phyloP scores from a whole-genome alignment of 2,888 invertebrate species.

The Euzophera pinguis region DNA sequence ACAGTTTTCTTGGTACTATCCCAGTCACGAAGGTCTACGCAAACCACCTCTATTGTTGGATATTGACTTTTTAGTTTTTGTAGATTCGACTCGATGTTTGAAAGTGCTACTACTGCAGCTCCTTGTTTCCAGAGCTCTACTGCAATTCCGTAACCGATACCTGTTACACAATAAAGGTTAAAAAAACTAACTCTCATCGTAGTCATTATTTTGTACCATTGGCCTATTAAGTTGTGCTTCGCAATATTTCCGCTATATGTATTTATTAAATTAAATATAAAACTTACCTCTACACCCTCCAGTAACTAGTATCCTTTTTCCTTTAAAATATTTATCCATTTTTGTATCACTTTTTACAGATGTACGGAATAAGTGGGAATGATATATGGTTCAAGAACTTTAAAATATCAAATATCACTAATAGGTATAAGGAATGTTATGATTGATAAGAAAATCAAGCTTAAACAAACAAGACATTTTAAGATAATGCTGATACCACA shows the following conservation, averaged over 20 bases:
- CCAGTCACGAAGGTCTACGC: constrained; percentile 88
- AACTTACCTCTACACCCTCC: constrained; percentile 90
- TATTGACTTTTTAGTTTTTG: constrained; percentile 79
- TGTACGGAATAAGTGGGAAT: background rate
- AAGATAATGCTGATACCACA: background rate
- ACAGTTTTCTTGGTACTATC: constrained; percentile 78
- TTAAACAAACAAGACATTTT: background rate
- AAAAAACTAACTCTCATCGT: background rate
- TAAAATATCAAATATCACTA: background rate
- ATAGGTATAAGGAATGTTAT: background rate
- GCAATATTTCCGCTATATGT: too few species aligned
- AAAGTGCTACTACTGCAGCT: constrained; percentile 87
- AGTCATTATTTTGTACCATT: too few species aligned
- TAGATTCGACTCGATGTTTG: constrained; percentile 83
- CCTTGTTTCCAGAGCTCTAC: constrained; percentile 82
- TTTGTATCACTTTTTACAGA: constrained; percentile 6
- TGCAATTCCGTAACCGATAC: constrained; percentile 86
- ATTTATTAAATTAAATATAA: too few species aligned
- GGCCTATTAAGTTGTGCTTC: too few species aligned
- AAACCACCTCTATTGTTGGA: constrained; percentile 80
- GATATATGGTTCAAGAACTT: background rate
- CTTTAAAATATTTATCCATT: constrained; percentile 79
- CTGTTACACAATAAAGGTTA: constrained; percentile 44
- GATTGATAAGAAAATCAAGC: background rate
- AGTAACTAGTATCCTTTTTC: constrained; percentile 90